These are phyloP conservation scores for Drosophila mojavensis DNA, from an alignment of 1,140 invertebrate genomes.

Conservation along the genomic window DNA sequence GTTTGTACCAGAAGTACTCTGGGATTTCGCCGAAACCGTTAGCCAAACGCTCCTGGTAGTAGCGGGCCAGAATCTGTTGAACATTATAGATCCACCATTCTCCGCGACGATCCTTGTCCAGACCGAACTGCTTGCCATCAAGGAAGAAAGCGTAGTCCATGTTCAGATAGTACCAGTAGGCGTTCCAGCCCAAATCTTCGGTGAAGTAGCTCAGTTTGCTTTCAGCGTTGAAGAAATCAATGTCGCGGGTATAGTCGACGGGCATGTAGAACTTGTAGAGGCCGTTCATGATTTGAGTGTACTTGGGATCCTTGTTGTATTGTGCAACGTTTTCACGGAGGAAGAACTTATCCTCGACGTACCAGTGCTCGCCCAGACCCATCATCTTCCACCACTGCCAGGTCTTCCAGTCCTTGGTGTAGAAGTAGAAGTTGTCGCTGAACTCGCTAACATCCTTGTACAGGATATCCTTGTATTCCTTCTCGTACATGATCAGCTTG, in stretches of 20 bases:
- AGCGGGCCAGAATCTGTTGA: conserved; percentile 87
- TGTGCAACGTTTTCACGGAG: conserved; percentile 59
- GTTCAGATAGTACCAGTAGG: conserved; percentile 88
- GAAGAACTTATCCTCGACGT: conserved; percentile 65
- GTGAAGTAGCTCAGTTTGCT: conserved; percentile 89
- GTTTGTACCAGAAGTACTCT: conserved; percentile 85
- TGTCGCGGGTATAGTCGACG: conserved; percentile 86
- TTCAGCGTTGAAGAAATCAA: conserved; percentile 86
- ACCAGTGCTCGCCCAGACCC: conserved; percentile 73
- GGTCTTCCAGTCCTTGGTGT: conserved; percentile 84
- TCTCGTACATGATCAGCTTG: conserved; percentile 71
- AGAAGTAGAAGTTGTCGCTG: conserved; percentile 60
- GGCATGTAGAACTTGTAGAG: conserved; percentile 70
- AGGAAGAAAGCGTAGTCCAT: conserved; percentile 88
- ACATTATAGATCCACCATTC: conserved; percentile 87
- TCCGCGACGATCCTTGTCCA: conserved; percentile 86
- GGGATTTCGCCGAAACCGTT: conserved; percentile 87
- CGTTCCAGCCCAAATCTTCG: conserved; percentile 89
- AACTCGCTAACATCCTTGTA: conserved; percentile 65
- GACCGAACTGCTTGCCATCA: conserved; percentile 84
- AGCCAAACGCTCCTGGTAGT: conserved; percentile 88
- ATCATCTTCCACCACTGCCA: conserved; percentile 83
- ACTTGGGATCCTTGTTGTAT: conserved; percentile 55
- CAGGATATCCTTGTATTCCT: conserved; percentile 69
- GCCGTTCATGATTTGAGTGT: conserved; percentile 48